Evolutionary conservation across 2,113 vertebrate species (phyloP).

Genomic region (Coryphaenoides rupestris): DNA sequence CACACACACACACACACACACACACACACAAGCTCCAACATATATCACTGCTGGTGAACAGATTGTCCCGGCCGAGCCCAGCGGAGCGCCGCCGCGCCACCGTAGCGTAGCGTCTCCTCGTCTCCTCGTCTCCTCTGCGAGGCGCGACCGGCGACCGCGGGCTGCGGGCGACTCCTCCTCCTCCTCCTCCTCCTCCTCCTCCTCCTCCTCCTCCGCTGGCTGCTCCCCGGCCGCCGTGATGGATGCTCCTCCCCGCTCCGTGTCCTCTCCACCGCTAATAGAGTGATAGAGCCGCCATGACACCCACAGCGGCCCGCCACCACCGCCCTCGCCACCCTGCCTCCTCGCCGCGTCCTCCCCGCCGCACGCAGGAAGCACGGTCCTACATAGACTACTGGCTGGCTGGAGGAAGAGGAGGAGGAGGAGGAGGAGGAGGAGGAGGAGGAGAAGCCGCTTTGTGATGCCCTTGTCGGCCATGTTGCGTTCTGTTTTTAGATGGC

Average conservation of each 20-base stretch:
- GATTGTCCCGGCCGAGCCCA: slow-evolving; percentile 11
- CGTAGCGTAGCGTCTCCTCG: slow-evolving; percentile 53
- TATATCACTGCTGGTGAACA: neutral
- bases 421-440: too few species aligned
- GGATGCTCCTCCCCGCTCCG: slow-evolving; percentile 51
- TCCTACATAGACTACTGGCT: slow-evolving; percentile 55
- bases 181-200: too few species aligned
- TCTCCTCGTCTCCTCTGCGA: slow-evolving; percentile 49
- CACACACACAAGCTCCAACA: neutral
- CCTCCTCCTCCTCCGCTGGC: too few species aligned
- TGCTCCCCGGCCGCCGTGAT: slow-evolving; percentile 46
- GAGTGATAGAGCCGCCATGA: slow-evolving; percentile 58
- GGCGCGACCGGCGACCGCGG: neutral
- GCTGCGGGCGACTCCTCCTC: too few species aligned
- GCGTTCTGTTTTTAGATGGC: too few species aligned
- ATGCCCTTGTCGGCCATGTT: too few species aligned
- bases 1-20: too few species aligned
- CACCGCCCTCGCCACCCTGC: too few species aligned
- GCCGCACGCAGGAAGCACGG: slow-evolving; percentile 46
- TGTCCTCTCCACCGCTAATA: slow-evolving; percentile 66
- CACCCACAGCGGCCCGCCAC: slow-evolving; percentile 29
- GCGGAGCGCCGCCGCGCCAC: too few species aligned
- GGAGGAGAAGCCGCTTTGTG: too few species aligned
- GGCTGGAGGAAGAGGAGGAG: too few species aligned
- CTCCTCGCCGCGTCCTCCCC: slow-evolving; percentile 7